Base-by-base conservation (phyloP, 2,888 invertebrate species). In the Eledona agricola region DNA sequence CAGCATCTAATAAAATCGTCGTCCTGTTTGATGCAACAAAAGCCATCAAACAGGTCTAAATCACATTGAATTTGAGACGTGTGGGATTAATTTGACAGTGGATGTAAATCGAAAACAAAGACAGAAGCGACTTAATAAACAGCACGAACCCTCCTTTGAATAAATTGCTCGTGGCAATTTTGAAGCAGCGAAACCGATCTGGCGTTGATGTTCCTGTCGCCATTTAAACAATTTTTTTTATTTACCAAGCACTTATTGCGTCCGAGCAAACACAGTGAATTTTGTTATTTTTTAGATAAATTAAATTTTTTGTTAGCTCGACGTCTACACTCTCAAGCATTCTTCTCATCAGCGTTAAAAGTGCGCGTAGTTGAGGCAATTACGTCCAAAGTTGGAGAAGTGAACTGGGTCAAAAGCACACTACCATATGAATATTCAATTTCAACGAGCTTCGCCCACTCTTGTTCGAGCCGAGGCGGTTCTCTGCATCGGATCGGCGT, bases 391-490 rank as follows among this genome's bases (percentile, higher is more conserved):
- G 20, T 31, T 22, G 29, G 7, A 22, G 11, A 4, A 1, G 10
- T 23, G 9, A 45, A 45, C 34, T 34, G 16, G 45, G 45, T 45
- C 45, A 34, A 34, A 34, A 45, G 45, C 45, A 45, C 45, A 40
- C 17, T 32, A 23, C 23, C 45, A 34, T 45, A 34, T 45, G 45
- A 45, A 45, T 45, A 45, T 45, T 45, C 45, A 45, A 23, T 45
- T 45, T 45, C 13, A 23, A 31, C 16, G 43, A 25, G 38, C 25
- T 25, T 23, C 38, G 38, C 38, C 38, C 25, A 38, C 38, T 25
- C 38, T 23, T 37, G 2, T 5, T 6, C 6, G 4, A 16, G 38
- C n/a, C 25, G 23, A 20, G 15, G n/a, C 9, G 25, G 38, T 26
- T 38, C 35, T 35, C 10, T 35, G 35, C 19, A 20, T n/a, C n/a